Evolutionary conservation across 2,113 vertebrate genomes (phyloP), one percentile per base, ranked within the genome.

Genomic region (Hepsetus odoe): DNA sequence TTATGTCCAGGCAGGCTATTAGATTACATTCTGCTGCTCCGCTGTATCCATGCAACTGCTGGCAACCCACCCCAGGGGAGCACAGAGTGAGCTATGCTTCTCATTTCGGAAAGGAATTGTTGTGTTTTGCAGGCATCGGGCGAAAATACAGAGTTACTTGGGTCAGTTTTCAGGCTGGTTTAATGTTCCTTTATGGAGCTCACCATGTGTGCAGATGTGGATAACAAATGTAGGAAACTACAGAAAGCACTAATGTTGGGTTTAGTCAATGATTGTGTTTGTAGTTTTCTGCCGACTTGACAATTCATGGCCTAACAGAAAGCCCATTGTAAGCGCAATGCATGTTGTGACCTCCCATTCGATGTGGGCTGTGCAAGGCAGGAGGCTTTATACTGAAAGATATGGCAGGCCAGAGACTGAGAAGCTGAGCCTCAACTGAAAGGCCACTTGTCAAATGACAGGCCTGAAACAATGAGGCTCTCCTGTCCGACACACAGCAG

Each of bases 401-500:
- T 44, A 64, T 85, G 85, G 66, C 74, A 59, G 61, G 83, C 86
- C 70, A 88, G 66, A 82, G 61, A 3, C 84, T 9, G 84, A 72
- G 75, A 84, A 76, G 76, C 72, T 55, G 13, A 42, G 51, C 55
- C 69, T 0, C 80, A 28, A 75, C 77, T 69, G 72, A 90, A 90
- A 92, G 86, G 88, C 88, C 87, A 88, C 86, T 88, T 89, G 90
- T 90, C 89, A 88, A 81, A 85, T 77, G 59, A 83, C 76, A 62
- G 83, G 76, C 76, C 81, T 74, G 59, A 82, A 88, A 84, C 88
- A 80, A 79, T 58, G 28, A 85, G 90, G 75, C 65, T 55, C 73
- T 67, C 55, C 55, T 79, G 75, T 83, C 9, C 26, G 73, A 65
- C 64, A 69, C 82, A 44, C 81, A 86, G 82, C 1, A 22, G 69